phyloP scores from a whole-genome alignment of 2,888 invertebrate genomes.

The Lithophane semibrunnea region DNA sequence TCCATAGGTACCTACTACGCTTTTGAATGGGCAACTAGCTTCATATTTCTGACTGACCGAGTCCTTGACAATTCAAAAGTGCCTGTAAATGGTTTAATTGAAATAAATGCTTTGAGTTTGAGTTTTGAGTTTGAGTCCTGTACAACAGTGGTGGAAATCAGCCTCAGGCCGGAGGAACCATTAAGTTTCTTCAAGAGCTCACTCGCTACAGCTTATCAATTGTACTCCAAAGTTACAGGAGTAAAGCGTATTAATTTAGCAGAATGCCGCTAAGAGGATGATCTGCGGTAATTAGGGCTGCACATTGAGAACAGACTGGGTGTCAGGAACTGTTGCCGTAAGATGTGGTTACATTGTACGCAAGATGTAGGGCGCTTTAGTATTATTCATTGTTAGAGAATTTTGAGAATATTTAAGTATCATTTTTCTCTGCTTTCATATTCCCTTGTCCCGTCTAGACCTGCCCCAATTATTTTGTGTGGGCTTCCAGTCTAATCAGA shows the following conservation, averaged over 20 bases:
- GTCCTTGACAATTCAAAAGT: no score
- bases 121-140: no score
- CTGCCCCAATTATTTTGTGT: no score
- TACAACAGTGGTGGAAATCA: not conserved
- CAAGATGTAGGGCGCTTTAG: slow-evolving; percentile 30
- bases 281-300: slow-evolving; percentile 81
- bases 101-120: no score
- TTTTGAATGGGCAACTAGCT: no score
- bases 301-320: slow-evolving; percentile 77
- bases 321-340: slow-evolving; percentile 68
- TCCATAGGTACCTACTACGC: no score
- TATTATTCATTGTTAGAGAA: slow-evolving; percentile 36
- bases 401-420: not conserved
- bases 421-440: not conserved
- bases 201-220: slow-evolving; percentile 42
- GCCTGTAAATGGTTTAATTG: no score
- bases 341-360: slow-evolving; percentile 58
- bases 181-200: no score
- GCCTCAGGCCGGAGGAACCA: not conserved
- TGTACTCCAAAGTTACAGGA: slow-evolving; percentile 58
- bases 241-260: slow-evolving; percentile 78
- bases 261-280: slow-evolving; percentile 80
- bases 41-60: no score
- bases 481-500: no score
- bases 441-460: not conserved